Conservation (phyloP, 1,140 invertebrate genomes). For the Sinonovacula constricta region DNA sequence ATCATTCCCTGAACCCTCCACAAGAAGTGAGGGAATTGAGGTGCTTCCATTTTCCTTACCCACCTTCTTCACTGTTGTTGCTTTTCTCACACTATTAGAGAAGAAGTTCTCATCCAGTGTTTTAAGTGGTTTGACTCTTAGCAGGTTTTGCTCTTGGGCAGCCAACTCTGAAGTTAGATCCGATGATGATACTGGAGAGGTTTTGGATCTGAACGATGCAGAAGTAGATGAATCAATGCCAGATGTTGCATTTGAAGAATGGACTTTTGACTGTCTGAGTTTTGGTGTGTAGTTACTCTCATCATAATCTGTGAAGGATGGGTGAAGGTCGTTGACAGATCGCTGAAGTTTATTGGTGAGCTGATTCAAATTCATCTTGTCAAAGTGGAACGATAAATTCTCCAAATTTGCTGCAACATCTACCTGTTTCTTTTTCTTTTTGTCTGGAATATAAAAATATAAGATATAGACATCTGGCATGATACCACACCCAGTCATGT, state of each 20-base stretch:
- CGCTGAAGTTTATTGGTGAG: constrained; percentile 17
- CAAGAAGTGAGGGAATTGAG: background rate
- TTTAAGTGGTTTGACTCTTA: background rate
- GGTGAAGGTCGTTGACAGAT: constrained; percentile 17
- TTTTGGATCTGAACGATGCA: background rate
- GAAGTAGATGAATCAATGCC: background rate
- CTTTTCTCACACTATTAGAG: too few relatives aligned
- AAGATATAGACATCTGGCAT: too few relatives aligned
- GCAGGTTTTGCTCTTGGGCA: background rate
- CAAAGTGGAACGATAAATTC: constrained; percentile 42
- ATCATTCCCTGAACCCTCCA: too few relatives aligned
- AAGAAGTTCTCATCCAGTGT: background rate
- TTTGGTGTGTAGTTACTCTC: constrained; percentile 14
- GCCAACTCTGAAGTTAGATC: background rate
- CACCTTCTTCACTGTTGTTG: too few relatives aligned
- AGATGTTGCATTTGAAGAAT: constrained; percentile 21
- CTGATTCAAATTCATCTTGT: constrained; percentile 18
- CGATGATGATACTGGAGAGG: background rate
- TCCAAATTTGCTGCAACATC: constrained; percentile 1
- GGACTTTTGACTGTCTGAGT: constrained; percentile 30
- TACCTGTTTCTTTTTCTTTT: constrained; percentile 2
- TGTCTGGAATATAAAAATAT: too few relatives aligned
- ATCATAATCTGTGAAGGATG: constrained; percentile 21
- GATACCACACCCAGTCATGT: too few relatives aligned
- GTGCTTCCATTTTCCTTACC: background rate